phyloP scores from a whole-genome alignment of 1,140 invertebrate species.

The Sesamia nonagrioides region DNA sequence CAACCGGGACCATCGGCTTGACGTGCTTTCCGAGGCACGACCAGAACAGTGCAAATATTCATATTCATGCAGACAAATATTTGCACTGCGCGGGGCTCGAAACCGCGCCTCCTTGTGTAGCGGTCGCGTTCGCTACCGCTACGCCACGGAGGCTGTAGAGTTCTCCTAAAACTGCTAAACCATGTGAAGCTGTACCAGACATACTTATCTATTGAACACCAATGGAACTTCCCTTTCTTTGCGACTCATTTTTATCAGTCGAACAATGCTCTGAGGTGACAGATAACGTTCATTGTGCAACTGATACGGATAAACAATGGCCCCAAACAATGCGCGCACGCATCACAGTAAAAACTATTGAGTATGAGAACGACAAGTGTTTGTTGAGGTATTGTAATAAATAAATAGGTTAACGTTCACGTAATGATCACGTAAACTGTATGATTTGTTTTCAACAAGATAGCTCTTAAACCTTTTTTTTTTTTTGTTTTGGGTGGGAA shows the following conservation, averaged over 20 bases:
- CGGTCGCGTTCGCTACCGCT: too few relatives aligned
- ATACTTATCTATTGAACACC: not conserved
- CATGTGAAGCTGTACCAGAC: not conserved
- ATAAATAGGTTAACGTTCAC: conserved; percentile 7
- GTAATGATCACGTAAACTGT: not conserved
- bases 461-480: too few relatives aligned
- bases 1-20: too few relatives aligned
- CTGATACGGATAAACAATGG: conserved; percentile 70
- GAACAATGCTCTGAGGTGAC: conserved; percentile 46
- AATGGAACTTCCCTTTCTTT: conserved; percentile 8
- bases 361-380: conserved; percentile 33
- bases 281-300: conserved; percentile 63
- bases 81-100: too few relatives aligned
- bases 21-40: too few relatives aligned
- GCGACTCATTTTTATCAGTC: conserved; percentile 29
- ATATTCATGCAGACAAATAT: too few relatives aligned
- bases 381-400: not conserved
- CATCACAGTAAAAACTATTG: conserved; percentile 24
- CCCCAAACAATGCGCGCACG: conserved; percentile 20
- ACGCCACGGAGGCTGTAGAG: too few relatives aligned
- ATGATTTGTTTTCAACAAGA: too few relatives aligned
- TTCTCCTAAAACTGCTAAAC: not conserved
- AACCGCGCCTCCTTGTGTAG: too few relatives aligned
- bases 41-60: too few relatives aligned
- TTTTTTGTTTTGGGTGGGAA: too few relatives aligned